Evolutionary conservation across 2,888 invertebrate species (phyloP), one percentile per base, ranked within the genome.

Genomic region (Sarcophaga variegata): DNA sequence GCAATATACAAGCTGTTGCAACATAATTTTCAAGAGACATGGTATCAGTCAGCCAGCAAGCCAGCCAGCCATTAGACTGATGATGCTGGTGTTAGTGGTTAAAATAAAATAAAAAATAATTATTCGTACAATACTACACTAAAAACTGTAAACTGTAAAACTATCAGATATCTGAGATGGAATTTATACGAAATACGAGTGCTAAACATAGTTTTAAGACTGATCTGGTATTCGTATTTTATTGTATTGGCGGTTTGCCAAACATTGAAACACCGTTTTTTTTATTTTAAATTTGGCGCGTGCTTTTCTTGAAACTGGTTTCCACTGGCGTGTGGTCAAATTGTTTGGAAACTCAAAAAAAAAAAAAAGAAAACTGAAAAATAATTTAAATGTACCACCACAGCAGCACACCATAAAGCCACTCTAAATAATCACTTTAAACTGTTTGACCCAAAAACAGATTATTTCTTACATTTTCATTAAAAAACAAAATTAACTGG

Each of bases 261-360:
- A 25, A n/a, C 47, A 76, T 62, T 86, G 37, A 62, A 74, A 66
- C 47, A 20, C 11, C n/a, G 47, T 8, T 62, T 79, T 77, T 45
- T 70, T 49, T 69, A n/a, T 67, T 74, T 74, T 8, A 8, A 49
- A 25, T 69, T 77, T 86, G 86, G 77, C 86, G 69, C 86, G 86
- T 86, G 86, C 83, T 86, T 76, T 69, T 54, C 54, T 54, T 59
- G 17, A 77, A 83, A 86, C 72, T 47, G 54, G 86, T 86, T 86
- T 67, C 5, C 14, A 62, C 20, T 77, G 66, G 71, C 64, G n/a
- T 76, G 67, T 59, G 79, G 71, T 76, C 66, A 74, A 67, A 79
- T 84, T 82, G 67, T 78, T 72, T 64, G 8, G 27, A 69, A 78
- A 62, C 62, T 60, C 17, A 72, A 62, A 74, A 60, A 2, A 37